These are phyloP conservation scores for Phymorhynchus buccinoides DNA, from an alignment of 1,140 invertebrate species.

Conservation along the genomic window DNA sequence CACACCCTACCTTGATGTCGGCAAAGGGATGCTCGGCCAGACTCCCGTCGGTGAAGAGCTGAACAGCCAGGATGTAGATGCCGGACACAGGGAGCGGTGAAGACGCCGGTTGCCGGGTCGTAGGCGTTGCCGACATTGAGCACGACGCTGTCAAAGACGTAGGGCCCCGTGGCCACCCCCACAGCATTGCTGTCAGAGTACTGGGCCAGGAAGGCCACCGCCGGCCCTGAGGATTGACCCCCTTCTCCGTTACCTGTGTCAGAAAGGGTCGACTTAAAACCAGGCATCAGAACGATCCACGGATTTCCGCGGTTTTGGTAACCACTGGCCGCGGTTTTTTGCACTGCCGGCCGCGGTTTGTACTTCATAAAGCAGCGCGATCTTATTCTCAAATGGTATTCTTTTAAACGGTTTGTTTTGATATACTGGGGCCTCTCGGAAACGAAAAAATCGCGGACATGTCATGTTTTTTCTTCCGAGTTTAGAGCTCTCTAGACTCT, in stretches of 20 bases:
- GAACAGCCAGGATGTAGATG: neutral
- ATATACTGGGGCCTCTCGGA: no score
- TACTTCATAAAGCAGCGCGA: no score
- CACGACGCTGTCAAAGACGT: constrained; percentile 3
- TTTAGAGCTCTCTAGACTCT: no score
- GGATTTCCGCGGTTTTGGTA: no score
- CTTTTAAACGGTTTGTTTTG: no score
- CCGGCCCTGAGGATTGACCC: neutral
- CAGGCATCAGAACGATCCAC: no score
- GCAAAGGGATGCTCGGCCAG: neutral
- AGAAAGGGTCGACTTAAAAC: no score
- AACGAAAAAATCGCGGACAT: no score
- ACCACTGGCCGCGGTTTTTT: no score
- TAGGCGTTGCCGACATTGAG: neutral
- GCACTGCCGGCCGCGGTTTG: no score
- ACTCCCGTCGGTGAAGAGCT: neutral
- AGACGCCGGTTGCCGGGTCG: neutral
- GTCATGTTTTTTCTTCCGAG: no score
- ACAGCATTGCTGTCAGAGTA: neutral
- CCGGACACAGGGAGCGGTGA: neutral
- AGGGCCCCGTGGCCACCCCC: neutral
- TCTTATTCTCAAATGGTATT: no score
- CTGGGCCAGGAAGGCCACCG: constrained; percentile 11
- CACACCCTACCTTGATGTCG: constrained; percentile 5
- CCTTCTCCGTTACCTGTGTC: neutral